Percentiles rank a stretch among this genome's conserved stretches.
These are phyloP conservation scores for Falco cherrug DNA, from an alignment of 2,797 vertebrate species.

Conservation along the genomic window DNA sequence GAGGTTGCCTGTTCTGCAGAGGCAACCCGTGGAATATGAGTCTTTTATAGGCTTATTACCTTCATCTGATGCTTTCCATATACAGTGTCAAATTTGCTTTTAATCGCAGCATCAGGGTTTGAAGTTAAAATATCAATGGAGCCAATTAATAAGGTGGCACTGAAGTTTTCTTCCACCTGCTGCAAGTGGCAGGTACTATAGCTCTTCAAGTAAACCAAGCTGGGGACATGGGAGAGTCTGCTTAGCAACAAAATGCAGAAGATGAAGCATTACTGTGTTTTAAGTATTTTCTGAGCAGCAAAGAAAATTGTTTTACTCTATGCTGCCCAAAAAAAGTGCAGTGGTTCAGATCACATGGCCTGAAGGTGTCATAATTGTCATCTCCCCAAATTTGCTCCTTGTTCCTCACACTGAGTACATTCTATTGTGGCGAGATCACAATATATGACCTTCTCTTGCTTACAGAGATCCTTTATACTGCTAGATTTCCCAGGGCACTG, in stretches of 20 bases:
- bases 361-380: conserved; percentile 18
- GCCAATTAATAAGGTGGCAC: conserved; percentile 11
- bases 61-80: conserved; percentile 53
- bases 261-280: conserved; percentile 7
- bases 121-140: conserved; percentile 9
- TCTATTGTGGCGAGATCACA: conserved; percentile 32
- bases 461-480: conserved; percentile 46
- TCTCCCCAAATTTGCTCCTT: conserved; percentile 30
- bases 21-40: not conserved
- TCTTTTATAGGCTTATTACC: conserved; percentile 24
- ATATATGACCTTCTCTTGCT: conserved; percentile 22
- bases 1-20: conserved; percentile 32
- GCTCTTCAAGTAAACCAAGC: conserved; percentile 32
- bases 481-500: conserved; percentile 26
- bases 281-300: conserved; percentile 47
- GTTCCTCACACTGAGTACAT: conserved; percentile 9
- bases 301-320: conserved; percentile 49
- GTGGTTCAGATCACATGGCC: conserved; percentile 50
- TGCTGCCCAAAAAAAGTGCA: conserved; percentile 59
- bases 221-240: conserved; percentile 24
- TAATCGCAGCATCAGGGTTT: conserved; percentile 56
- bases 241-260: conserved; percentile 32
- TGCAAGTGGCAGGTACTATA: not conserved
- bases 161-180: conserved; percentile 32
- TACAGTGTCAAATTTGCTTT: conserved; percentile 52